phyloP scores from a whole-genome alignment of 1,140 invertebrate species.

The Phthorimaea operculella region DNA sequence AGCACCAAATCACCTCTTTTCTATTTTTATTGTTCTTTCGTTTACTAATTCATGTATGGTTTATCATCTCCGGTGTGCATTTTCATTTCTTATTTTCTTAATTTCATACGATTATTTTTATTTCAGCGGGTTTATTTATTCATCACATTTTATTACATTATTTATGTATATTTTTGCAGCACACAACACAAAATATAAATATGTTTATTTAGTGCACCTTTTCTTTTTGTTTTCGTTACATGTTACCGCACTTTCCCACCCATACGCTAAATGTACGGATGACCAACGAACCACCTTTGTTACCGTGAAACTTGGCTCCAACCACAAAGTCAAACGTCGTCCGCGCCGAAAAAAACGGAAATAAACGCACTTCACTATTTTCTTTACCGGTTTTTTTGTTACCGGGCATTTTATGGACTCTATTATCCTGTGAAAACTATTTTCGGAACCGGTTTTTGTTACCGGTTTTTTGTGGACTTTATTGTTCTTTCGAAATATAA shows the following conservation, averaged over 20 bases:
- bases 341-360: conserved; percentile 66
- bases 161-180: conserved; percentile 25
- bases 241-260: conserved; percentile 63
- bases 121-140: too few relatives aligned
- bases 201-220: conserved; percentile 66
- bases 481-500: conserved; percentile 14
- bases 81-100: too few relatives aligned
- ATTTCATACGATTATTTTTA: too few relatives aligned
- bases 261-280: conserved; percentile 38
- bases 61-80: too few relatives aligned
- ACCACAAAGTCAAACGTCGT: conserved; percentile 64
- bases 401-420: conserved; percentile 8
- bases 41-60: too few relatives aligned
- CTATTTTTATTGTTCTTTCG: too few relatives aligned
- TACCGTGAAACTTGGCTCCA: conserved; percentile 55
- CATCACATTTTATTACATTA: too few relatives aligned
- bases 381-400: conserved; percentile 3
- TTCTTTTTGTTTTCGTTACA: conserved; percentile 67
- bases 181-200: conserved; percentile 17
- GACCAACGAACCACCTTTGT: conserved; percentile 29
- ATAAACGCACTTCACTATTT: conserved; percentile 31
- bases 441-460: background rate
- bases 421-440: conserved; percentile 19
- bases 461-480: background rate
- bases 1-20: too few relatives aligned